Percentiles rank a stretch among this genome's conserved stretches.
These are phyloP conservation scores for Trichonephila clavata DNA, from an alignment of 1,140 invertebrate species.

Conservation along the genomic window DNA sequence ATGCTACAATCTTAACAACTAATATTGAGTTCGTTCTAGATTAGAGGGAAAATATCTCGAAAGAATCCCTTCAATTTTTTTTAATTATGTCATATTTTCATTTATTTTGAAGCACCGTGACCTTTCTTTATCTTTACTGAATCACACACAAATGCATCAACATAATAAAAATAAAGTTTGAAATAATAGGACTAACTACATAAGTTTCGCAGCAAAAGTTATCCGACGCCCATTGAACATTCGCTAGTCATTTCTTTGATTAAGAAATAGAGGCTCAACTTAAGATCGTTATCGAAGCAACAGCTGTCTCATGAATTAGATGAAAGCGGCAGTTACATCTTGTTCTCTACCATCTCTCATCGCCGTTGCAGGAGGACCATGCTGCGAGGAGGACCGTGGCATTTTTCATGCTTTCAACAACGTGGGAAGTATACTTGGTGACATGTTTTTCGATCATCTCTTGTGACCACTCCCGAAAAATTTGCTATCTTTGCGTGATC, in stretches of 20 bases:
- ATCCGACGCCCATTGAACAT: neutral
- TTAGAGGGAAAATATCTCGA: too few species aligned
- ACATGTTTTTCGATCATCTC: neutral
- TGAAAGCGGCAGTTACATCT: slow-evolving; percentile 15
- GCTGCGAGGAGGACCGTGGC: neutral
- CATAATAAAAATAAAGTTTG: neutral
- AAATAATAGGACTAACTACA: neutral
- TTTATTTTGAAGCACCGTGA: neutral
- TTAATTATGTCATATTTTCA: neutral
- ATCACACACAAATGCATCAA: neutral
- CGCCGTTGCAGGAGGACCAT: slow-evolving; percentile 13
- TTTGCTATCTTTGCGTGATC: neutral
- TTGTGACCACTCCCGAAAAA: neutral
- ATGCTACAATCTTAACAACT: too few species aligned
- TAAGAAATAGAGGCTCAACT: slow-evolving; percentile 38
- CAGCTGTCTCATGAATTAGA: slow-evolving; percentile 62
- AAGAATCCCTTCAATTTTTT: too few species aligned
- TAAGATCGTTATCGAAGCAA: slow-evolving; percentile 45
- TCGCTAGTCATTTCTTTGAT: slow-evolving; percentile 29
- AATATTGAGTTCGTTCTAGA: too few species aligned
- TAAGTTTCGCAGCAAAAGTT: neutral
- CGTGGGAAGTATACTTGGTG: neutral
- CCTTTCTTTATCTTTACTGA: neutral
- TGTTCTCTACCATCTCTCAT: slow-evolving; percentile 25
- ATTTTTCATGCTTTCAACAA: neutral